phyloP scores from a whole-genome alignment of 1,140 invertebrate genomes.

The Hycleus cichorii region DNA sequence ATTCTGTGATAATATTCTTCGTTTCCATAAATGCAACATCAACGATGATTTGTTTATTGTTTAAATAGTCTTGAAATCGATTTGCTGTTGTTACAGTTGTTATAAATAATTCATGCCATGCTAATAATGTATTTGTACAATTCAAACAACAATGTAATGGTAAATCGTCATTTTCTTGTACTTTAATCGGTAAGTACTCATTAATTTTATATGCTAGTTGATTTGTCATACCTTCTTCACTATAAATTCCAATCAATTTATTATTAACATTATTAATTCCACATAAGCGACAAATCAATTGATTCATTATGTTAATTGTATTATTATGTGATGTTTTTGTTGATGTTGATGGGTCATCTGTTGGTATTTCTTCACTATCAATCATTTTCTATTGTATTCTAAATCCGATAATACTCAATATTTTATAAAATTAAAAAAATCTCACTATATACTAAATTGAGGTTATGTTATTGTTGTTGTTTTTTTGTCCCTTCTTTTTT shows the following conservation, averaged over 20 bases:
- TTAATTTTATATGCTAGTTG: constrained; percentile 47
- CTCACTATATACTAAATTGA: too few relatives aligned
- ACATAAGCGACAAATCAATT: constrained; percentile 45
- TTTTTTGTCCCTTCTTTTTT: too few relatives aligned
- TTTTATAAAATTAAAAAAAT: too few relatives aligned
- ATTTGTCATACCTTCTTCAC: constrained; percentile 45
- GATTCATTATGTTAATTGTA: too few relatives aligned
- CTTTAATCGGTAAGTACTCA: constrained; percentile 48
- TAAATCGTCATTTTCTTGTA: constrained; percentile 47
- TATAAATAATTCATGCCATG: constrained; percentile 54
- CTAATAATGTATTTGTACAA: constrained; percentile 53
- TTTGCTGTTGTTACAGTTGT: constrained; percentile 50
- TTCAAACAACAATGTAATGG: constrained; percentile 55
- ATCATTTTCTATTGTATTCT: too few relatives aligned
- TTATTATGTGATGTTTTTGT: too few relatives aligned
- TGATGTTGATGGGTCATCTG: too few relatives aligned
- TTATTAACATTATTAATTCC: constrained; percentile 41
- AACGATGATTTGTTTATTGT: not conserved
- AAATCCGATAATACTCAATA: too few relatives aligned
- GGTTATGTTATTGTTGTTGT: too few relatives aligned
- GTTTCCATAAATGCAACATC: not conserved
- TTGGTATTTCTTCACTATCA: too few relatives aligned
- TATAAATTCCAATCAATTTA: constrained; percentile 48
- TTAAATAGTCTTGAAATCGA: constrained; percentile 36
- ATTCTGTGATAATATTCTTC: not conserved